Conservation (phyloP, 2,113 vertebrate species). For the Onychorhynchus coronatus region DNA sequence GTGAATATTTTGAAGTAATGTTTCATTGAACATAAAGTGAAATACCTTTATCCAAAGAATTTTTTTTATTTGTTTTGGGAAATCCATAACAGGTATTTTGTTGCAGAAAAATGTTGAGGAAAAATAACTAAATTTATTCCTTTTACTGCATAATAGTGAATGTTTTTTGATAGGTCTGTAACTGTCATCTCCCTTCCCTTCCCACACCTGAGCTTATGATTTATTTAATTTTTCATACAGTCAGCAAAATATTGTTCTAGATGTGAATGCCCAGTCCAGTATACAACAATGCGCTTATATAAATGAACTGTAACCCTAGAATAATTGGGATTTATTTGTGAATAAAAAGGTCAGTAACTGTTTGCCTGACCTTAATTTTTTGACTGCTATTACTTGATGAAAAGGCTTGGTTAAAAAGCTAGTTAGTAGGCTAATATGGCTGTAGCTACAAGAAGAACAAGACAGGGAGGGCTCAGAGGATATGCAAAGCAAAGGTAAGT, state of each 20-base stretch:
- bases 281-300: neutral
- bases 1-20: neutral
- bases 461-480: neutral
- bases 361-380: neutral
- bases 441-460: neutral
- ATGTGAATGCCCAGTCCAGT: neutral
- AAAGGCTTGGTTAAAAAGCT: neutral
- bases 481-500: neutral
- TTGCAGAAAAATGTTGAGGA: neutral
- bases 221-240: neutral
- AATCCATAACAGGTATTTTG: neutral
- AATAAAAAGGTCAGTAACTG: neutral
- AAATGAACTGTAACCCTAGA: neutral
- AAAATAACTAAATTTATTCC: neutral
- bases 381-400: neutral
- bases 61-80: neutral
- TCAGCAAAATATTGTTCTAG: neutral
- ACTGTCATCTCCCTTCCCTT: neutral
- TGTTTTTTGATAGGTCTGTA: neutral
- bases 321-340: neutral
- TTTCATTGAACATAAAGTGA: neutral
- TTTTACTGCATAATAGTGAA: neutral
- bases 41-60: neutral
- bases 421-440: neutral
- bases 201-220: neutral